Evolutionary conservation across 2,797 vertebrate genomes (phyloP), one percentile per base, ranked within the genome.

Genomic region (Mormyrus proboscirostris): DNA sequence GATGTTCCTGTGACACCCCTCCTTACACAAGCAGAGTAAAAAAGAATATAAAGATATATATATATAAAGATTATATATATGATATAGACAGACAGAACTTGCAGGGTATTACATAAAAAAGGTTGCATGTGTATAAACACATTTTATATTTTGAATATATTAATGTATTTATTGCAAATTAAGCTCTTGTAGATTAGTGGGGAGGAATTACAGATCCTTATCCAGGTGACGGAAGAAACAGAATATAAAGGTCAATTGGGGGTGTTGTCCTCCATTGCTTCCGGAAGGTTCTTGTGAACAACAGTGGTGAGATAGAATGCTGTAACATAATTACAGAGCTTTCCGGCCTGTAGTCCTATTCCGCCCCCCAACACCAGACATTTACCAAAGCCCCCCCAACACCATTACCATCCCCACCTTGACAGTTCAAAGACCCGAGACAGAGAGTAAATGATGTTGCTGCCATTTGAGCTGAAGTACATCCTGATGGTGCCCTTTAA

Each of bases 211-310:
- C 95, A 96, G 96, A 97, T 97, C 95, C 96, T 93, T 59, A 94
- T 96, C 95, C 97, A 96, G 96, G 97, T 97, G 96, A 97, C 95
- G 96, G 90, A 95, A 94, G 93, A 50, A 93, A 94, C 95, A 95
- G 96, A 95, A 95, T 95, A 94, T 96, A 96, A 95, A 96, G 94
- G 93, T 96, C 93, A 94, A 90, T 94, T 94, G 95, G 96, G 95
- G 95, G 95, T 92, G 95, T 96, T 96, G 96, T 95, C 96, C 95
- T 96, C 96, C 95, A 96, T 96, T 96, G 96, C 94, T 93, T 50
- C 94, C 93, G 90, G 90, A 95, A 93, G 92, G 94, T 94, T 94
- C 92, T 51, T 92, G 93, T 94, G 94, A 93, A 94, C 95, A 96
- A 95, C 95, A 95, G 55, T 16, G 84, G 86, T 96, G 95, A 96